phyloP scores from a whole-genome alignment of 1,140 invertebrate species.

The Amphibalanus amphitrite region DNA sequence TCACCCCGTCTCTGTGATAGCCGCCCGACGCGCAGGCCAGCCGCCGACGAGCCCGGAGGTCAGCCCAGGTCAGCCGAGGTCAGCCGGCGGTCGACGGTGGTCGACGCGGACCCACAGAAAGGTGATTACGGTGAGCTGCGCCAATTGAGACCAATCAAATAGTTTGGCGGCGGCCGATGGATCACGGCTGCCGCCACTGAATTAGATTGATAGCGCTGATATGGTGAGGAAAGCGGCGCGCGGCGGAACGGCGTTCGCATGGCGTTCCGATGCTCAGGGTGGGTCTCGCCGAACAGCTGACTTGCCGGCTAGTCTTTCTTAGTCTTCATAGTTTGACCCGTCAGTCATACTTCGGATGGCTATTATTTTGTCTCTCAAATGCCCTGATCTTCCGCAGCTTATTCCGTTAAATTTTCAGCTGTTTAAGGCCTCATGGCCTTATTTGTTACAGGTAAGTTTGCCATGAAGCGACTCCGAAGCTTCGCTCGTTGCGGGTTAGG shows the following conservation, averaged over 20 bases:
- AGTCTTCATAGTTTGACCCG: no score
- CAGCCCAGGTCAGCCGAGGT: background rate
- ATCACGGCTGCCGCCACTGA: background rate
- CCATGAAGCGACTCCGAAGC: no score
- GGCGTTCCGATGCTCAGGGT: no score
- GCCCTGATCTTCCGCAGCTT: no score
- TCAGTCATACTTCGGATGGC: no score
- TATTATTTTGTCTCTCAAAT: no score
- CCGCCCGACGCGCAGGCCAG: background rate
- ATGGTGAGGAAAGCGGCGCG: background rate
- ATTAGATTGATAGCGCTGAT: background rate
- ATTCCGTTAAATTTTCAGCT: no score
- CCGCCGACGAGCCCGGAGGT: background rate
- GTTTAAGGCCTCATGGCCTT: no score
- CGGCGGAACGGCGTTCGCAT: background rate
- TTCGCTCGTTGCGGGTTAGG: no score
- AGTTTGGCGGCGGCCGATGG: background rate
- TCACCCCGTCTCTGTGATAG: background rate
- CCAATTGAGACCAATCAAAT: background rate
- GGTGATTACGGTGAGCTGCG: background rate
- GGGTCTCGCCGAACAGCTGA: no score
- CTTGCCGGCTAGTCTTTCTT: no score
- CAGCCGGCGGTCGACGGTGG: background rate
- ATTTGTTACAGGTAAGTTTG: no score
- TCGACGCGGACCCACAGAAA: background rate